Conservation (phyloP, 2,797 vertebrate species). For the Melanotaenia trifasciata region DNA sequence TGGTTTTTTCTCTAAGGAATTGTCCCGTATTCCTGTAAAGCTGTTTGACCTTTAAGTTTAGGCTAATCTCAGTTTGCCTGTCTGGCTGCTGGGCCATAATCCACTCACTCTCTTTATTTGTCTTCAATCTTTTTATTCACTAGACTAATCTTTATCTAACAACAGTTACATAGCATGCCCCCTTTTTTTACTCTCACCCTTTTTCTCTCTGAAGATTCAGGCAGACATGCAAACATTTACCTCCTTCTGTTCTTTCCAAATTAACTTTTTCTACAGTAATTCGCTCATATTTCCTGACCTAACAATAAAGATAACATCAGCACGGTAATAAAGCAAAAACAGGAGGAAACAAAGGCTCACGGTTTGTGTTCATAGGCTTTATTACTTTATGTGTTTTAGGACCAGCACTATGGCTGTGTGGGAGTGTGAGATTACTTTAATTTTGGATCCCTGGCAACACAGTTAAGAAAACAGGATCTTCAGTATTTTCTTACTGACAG, state of each 20-base stretch:
- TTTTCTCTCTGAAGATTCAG: conserved; percentile 7
- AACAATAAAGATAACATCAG: conserved; percentile 20
- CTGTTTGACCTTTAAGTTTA: conserved; percentile 67
- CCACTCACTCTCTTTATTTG: conserved; percentile 72
- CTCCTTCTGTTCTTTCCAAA: conserved; percentile 13
- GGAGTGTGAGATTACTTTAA: conserved; percentile 25
- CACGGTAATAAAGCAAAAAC: conserved; percentile 17
- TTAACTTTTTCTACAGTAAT: conserved; percentile 31
- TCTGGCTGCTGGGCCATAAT: conserved; percentile 66
- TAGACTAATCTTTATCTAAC: conserved; percentile 61
- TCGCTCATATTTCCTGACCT: conserved; percentile 17
- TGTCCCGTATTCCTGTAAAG: conserved; percentile 54
- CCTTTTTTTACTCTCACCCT: conserved; percentile 13
- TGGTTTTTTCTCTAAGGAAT: conserved; percentile 40
- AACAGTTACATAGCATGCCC: conserved; percentile 43
- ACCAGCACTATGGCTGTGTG: not conserved
- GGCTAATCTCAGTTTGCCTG: conserved; percentile 66
- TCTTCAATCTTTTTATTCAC: conserved; percentile 67
- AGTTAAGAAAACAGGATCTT: not conserved
- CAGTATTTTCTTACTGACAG: conserved; percentile 3
- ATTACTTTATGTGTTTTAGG: conserved; percentile 27
- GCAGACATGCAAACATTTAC: conserved; percentile 28
- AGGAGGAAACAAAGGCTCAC: conserved; percentile 1
- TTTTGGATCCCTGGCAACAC: conserved; percentile 3
- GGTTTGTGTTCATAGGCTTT: conserved; percentile 11